Percentiles rank a stretch among this genome's conserved stretches.
Conservation (phyloP, 2,797 vertebrate genomes). For the Rhabdophis nuchalis region DNA sequence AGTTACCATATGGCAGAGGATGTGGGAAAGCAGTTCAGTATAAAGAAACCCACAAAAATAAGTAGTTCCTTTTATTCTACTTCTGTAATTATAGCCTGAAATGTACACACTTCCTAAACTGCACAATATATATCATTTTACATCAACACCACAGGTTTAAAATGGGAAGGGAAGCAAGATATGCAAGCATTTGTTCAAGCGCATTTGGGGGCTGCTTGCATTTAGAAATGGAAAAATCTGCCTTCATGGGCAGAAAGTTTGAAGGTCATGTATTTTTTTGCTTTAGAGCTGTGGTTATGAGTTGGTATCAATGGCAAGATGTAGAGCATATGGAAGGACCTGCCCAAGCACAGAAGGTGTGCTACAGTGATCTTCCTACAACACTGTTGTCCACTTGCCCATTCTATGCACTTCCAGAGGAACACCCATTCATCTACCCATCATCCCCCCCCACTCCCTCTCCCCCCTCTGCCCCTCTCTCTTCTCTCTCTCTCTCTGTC, state of each 20-base stretch:
- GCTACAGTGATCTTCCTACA: not conserved
- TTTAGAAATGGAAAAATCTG: slow-evolving; percentile 14
- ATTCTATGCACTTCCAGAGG: not conserved
- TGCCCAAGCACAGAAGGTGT: not conserved
- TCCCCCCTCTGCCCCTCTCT: too few relatives aligned
- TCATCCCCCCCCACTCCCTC: not conserved
- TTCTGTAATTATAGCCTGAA: slow-evolving; percentile 36
- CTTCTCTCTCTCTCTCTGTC: too few relatives aligned
- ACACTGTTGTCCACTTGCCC: not conserved
- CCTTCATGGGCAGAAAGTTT: slow-evolving; percentile 21
- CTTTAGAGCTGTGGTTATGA: not conserved
- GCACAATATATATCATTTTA: slow-evolving; percentile 38
- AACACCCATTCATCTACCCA: not conserved
- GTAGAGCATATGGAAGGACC: not conserved
- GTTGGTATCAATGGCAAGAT: not conserved
- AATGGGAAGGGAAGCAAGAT: slow-evolving; percentile 27
- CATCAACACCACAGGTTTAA: slow-evolving; percentile 30
- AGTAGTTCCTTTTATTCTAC: slow-evolving; percentile 47
- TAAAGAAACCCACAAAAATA: slow-evolving; percentile 52
- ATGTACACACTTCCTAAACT: slow-evolving; percentile 31
- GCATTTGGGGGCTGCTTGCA: slow-evolving; percentile 11
- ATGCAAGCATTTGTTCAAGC: not conserved
- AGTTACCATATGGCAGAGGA: slow-evolving; percentile 47
- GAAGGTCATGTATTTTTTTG: not conserved
- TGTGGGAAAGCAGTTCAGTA: slow-evolving; percentile 44